phyloP scores from a whole-genome alignment of 2,113 vertebrate species.

The Serinus canaria region DNA sequence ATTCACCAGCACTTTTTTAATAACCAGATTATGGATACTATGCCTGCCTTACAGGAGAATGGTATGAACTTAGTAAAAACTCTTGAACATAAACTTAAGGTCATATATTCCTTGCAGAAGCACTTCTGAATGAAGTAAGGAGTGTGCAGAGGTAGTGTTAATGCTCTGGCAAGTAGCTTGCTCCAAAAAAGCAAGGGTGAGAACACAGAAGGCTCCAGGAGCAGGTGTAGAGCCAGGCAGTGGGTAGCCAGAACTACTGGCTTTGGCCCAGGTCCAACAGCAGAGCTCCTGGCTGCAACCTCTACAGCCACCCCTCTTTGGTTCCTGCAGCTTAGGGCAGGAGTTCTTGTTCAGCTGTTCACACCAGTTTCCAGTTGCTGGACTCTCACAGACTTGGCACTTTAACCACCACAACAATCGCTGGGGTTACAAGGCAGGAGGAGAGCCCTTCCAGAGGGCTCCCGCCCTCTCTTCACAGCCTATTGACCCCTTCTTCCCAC shows the following conservation, averaged over 20 bases:
- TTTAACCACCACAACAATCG: not conserved
- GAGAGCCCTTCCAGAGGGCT: not conserved
- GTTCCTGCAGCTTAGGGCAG: not conserved
- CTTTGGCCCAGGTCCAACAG: not conserved
- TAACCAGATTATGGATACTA: not conserved
- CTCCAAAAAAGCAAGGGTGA: not conserved
- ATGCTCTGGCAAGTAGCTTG: not conserved
- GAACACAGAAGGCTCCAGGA: not conserved
- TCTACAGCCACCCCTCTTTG: rapidly evolving
- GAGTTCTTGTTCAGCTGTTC: not conserved
- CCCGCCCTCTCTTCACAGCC: not conserved
- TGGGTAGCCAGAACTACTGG: not conserved
- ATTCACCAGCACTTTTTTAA: not conserved
- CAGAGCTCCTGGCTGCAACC: not conserved
- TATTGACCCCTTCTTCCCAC: not conserved
- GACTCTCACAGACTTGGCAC: not conserved
- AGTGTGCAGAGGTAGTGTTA: not conserved
- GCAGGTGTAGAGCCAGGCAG: rapidly evolving
- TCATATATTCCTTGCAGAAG: not conserved
- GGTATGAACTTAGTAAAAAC: not conserved
- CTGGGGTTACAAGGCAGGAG: not conserved
- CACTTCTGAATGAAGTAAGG: not conserved
- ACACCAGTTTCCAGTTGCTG: not conserved
- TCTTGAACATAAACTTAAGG: not conserved
- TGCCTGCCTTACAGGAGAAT: not conserved